Conservation (phyloP, 2,113 vertebrate genomes). For the Lonchura striata region DNA sequence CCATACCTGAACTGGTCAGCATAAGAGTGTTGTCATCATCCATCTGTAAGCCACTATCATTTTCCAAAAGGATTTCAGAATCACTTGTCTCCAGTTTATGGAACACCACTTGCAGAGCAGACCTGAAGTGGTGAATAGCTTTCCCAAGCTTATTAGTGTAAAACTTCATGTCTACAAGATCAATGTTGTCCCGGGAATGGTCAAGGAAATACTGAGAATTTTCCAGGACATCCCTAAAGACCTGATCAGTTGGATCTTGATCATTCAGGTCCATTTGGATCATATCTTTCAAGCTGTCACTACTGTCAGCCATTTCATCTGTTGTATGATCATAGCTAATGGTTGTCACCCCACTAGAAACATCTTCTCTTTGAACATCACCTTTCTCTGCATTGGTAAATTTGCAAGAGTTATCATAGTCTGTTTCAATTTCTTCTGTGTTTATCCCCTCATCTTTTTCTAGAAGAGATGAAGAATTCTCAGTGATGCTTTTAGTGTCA, state of each 20-base stretch:
- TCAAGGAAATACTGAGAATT: constrained; percentile 73
- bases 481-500: not conserved
- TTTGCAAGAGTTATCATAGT: constrained; percentile 46
- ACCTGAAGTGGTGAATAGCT: constrained; percentile 84
- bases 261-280: constrained; percentile 79
- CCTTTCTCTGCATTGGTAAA: constrained; percentile 64
- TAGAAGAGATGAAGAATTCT: constrained; percentile 37
- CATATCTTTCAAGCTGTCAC: constrained; percentile 75
- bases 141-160: constrained; percentile 83
- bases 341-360: constrained; percentile 60
- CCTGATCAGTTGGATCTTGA: constrained; percentile 73
- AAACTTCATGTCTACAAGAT: constrained; percentile 77
- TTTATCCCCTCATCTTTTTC: constrained; percentile 47
- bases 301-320: constrained; percentile 68
- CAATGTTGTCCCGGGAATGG: constrained; percentile 69
- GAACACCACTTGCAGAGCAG: constrained; percentile 86
- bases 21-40: constrained; percentile 62
- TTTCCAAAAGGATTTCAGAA: constrained; percentile 73
- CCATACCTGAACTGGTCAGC: constrained; percentile 61
- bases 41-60: constrained; percentile 69
- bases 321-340: constrained; percentile 60
- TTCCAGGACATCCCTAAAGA: constrained; percentile 78
- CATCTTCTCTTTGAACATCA: constrained; percentile 73
- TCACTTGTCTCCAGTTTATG: constrained; percentile 81
- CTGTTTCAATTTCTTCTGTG: constrained; percentile 31